phyloP scores from a whole-genome alignment of 2,113 vertebrate genomes.

The Ptilonorhynchus violaceus region DNA sequence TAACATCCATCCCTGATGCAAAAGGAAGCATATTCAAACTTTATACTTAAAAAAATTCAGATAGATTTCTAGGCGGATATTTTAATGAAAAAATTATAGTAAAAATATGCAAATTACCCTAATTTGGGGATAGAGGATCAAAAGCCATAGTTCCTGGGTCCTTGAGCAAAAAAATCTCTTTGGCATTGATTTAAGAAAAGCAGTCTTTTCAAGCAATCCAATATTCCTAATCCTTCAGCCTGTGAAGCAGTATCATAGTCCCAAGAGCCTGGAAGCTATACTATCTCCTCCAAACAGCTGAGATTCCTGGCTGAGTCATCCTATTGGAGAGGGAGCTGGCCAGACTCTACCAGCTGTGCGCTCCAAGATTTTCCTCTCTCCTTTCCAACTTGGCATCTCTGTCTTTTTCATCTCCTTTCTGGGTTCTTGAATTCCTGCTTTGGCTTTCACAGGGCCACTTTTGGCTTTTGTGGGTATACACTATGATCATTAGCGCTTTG shows the following conservation, averaged over 20 bases:
- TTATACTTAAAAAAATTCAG: background rate
- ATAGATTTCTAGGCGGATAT: background rate
- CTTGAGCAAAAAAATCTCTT: background rate
- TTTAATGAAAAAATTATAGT: background rate
- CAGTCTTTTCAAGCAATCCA: background rate
- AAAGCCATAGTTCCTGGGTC: background rate
- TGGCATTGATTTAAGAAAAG: background rate
- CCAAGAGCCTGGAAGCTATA: background rate
- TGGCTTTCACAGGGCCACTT: background rate
- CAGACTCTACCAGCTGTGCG: background rate
- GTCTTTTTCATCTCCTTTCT: background rate
- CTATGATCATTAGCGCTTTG: background rate
- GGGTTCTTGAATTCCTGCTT: background rate
- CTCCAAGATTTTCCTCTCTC: background rate
- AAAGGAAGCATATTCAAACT: background rate
- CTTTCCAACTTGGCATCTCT: background rate
- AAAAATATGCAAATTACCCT: background rate
- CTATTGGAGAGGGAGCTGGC: background rate
- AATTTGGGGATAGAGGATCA: background rate
- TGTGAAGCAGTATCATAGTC: background rate
- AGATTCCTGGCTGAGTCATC: background rate
- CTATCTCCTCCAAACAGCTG: slow-evolving; percentile 7
- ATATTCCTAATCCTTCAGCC: background rate
- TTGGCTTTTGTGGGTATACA: background rate
- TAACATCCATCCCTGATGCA: background rate